Base-by-base conservation (phyloP, 1,140 invertebrate genomes). In the Whitmania pigra region DNA sequence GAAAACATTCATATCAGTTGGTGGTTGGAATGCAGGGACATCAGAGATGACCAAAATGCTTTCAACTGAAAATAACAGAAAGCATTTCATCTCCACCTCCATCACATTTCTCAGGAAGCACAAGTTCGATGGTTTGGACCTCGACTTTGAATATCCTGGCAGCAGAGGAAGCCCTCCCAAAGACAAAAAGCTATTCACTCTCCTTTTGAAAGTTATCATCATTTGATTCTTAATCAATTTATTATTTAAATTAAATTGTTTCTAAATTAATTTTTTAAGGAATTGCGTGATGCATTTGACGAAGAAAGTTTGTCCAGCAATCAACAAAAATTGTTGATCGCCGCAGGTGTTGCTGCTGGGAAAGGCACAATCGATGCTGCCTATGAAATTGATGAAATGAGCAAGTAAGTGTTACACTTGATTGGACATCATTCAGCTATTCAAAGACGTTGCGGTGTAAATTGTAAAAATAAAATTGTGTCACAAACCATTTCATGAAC, bases 91-190 rank as follows among this genome's bases (percentile, higher is more conserved):
- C 17, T 57, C 57, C 13, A 72, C 76, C 57, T 86, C 88, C 43
- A 86, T 97, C 17, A 89, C 89, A 80, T 96, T 94, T 79, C 84
- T 96, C 66, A 85, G 93, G 74, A 88, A 92, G 77, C 91, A 94
- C 79, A 89, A 91, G 76, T 97, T 97, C 80, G 94, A 97, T 82
- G 94, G 94, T 11, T 85, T 97, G 27, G 94, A 97, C 82, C 84
- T 97, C 75, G 93, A 96, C 79, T 97, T 93, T 93, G 93, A 96
- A 79, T 96, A 97, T 84, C 94, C 94, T 0, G 89, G 89, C 0
- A 89, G 89, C 79, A 84, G 93, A 57, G 93, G 96, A 79, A 94
- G 94, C 72, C 92, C 93, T 77, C 87, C 91, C 0, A 88, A 89
- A 67, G 94, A 98, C 80, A 88, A 87, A 73, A 87, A 91, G 75